Evolutionary conservation across 2,113 vertebrate species (phyloP), one percentile per base, ranked within the genome.

Genomic region (Brachyhypopomus gauderio): DNA sequence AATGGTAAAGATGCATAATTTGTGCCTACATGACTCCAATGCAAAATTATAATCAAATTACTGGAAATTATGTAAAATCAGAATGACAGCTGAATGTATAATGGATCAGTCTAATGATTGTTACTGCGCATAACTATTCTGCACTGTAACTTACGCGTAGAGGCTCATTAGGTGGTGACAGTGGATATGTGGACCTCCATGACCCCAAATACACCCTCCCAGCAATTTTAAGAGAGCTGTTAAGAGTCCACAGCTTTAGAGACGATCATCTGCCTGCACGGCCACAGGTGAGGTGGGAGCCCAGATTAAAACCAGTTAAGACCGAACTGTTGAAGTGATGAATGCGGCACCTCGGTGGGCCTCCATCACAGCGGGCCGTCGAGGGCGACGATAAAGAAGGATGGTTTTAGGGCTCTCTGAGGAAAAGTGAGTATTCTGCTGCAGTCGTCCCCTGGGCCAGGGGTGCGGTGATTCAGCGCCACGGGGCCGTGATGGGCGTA

Each of bases 281-380:
- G 0, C 56, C 55, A 67, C 66, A 58, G 77, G 36, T 75, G 58
- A 75, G 76, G 19, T 75, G 60, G 41, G 14, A 20, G 36, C 70
- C 69, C 59, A 75, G 78, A 86, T 84, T 86, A 81, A 83, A 72
- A 41, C 62, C 62, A 55, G 60, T 77, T 83, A 64, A 80, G 19
- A 52, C 67, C 71, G 77, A 81, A 86, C 74, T 83, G 85, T 78
- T 73, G 83, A 70, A 9, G 55, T 77, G 59, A 80, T 86, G 66
- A 69, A 71, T 72, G 41, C 69, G 58, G 71, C 62, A 17, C 73
- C 56, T 59, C 27, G 52, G 6, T 71, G 69, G 45, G 3, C 63
- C 69, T 72, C 75, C 23, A 55, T 59, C 62, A 52, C 72, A 27
- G 23, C 45, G 19, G 78, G 62, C 38, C 36, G 36, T 17, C 20